Conservation (phyloP, 2,888 invertebrate species). For the Ferrisia virgata region DNA sequence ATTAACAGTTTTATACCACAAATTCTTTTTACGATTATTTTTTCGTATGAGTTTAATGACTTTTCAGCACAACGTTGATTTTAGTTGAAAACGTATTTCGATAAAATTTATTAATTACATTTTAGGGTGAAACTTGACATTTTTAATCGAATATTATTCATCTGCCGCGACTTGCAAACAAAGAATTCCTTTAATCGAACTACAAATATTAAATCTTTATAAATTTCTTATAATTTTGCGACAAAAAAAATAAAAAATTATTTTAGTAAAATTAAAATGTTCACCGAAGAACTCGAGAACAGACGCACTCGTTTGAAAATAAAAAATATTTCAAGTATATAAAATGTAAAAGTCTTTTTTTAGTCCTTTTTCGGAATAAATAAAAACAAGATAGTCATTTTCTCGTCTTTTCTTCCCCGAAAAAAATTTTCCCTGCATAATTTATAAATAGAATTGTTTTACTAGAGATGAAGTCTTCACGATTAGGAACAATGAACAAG, state of each 20-base stretch:
- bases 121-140: not conserved
- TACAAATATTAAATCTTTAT: too few relatives aligned
- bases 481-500: too few relatives aligned
- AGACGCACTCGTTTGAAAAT: not conserved
- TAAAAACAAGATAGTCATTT: not conserved
- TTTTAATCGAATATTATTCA: not conserved
- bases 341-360: not conserved
- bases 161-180: too few relatives aligned
- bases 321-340: not conserved
- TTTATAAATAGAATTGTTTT: not conserved
- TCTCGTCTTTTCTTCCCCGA: not conserved
- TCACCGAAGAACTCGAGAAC: not conserved
- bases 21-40: slow-evolving; percentile 25
- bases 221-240: not conserved
- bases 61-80: slow-evolving; percentile 4
- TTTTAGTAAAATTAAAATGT: not conserved
- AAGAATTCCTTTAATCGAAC: too few relatives aligned
- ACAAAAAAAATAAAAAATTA: not conserved
- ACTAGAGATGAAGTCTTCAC: not conserved
- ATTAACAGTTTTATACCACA: not conserved
- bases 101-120: not conserved
- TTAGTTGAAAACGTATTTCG: not conserved
- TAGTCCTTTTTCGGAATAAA: not conserved
- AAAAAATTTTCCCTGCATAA: not conserved
- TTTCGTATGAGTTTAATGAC: not conserved